These are phyloP conservation scores for Ochotona princeps DNA, from an alignment of 2,113 vertebrate genomes.

Conservation along the genomic window DNA sequence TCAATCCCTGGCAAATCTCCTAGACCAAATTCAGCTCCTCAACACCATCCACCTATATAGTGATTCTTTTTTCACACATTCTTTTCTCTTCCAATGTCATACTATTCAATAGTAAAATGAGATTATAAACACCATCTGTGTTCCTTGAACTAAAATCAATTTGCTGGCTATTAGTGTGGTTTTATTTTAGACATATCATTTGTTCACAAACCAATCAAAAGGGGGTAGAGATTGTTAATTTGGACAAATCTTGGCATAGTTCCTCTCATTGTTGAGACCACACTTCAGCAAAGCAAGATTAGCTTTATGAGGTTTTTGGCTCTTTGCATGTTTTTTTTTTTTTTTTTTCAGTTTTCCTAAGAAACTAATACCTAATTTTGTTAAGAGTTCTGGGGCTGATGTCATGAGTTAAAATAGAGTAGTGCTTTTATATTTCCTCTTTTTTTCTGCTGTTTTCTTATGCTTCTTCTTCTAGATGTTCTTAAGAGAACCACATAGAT, in stretches of 20 bases:
- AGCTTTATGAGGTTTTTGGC: neutral
- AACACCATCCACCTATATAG: constrained; percentile 34
- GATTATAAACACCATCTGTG: constrained; percentile 77
- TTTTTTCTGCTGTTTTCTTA: neutral
- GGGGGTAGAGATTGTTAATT: neutral
- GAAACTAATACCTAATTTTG: constrained; percentile 13
- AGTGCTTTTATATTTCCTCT: neutral
- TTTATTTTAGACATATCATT: constrained; percentile 64
- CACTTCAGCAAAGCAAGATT: neutral
- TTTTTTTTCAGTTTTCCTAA: neutral
- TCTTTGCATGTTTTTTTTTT: neutral
- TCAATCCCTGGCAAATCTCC: constrained; percentile 34
- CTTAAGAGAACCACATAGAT: neutral
- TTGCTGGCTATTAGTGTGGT: constrained; percentile 50
- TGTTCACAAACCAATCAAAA: neutral
- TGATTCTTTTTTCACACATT: constrained; percentile 46
- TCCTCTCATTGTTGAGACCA: constrained; percentile 30
- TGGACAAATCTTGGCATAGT: constrained; percentile 39
- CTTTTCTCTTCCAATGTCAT: constrained; percentile 69
- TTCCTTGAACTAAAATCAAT: constrained; percentile 57
- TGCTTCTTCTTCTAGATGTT: neutral
- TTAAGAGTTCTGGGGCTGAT: neutral
- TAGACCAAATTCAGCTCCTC: constrained; percentile 66
- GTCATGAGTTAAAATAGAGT: neutral
- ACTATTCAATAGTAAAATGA: constrained; percentile 69